Evolutionary conservation across 1,140 invertebrate genomes (phyloP).

Genomic region (Papilio machaon): DNA sequence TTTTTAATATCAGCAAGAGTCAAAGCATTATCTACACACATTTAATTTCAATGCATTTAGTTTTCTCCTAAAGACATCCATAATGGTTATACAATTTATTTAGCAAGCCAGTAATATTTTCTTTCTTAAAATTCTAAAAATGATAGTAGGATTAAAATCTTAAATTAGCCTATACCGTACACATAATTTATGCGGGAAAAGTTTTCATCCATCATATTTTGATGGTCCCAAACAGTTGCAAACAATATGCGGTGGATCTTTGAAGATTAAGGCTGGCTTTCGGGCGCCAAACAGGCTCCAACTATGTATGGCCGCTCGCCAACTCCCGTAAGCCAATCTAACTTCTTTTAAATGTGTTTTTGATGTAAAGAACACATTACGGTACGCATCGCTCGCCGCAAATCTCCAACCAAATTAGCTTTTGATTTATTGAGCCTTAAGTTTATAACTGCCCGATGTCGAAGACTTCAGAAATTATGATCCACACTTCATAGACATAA

Average conservation of each 20-base stretch:
- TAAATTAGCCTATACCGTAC: background rate
- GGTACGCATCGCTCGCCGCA: constrained; percentile 69
- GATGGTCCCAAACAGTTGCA: constrained; percentile 72
- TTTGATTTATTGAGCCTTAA: constrained; percentile 74
- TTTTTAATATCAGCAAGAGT: no score
- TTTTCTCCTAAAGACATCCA: no score
- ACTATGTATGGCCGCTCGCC: constrained; percentile 76
- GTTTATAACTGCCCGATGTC: constrained; percentile 47
- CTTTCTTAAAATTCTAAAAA: constrained; percentile 1
- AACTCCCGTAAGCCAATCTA: constrained; percentile 81
- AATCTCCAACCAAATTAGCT: constrained; percentile 77
- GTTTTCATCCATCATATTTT: constrained; percentile 71
- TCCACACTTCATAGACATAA: constrained; percentile 17
- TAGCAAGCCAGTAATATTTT: no score
- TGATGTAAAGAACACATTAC: constrained; percentile 80
- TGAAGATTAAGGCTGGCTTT: constrained; percentile 77
- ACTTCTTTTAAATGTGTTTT: constrained; percentile 83
- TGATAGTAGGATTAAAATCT: constrained; percentile 11
- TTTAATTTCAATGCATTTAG: no score
- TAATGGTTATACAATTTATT: no score
- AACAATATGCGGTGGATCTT: constrained; percentile 77
- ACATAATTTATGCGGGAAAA: constrained; percentile 70
- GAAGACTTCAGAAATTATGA: constrained; percentile 18
- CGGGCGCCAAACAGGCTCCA: constrained; percentile 73
- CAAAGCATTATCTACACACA: background rate